Evolutionary conservation across 2,113 vertebrate genomes (phyloP).

Genomic region (Plectropomus leopardus): DNA sequence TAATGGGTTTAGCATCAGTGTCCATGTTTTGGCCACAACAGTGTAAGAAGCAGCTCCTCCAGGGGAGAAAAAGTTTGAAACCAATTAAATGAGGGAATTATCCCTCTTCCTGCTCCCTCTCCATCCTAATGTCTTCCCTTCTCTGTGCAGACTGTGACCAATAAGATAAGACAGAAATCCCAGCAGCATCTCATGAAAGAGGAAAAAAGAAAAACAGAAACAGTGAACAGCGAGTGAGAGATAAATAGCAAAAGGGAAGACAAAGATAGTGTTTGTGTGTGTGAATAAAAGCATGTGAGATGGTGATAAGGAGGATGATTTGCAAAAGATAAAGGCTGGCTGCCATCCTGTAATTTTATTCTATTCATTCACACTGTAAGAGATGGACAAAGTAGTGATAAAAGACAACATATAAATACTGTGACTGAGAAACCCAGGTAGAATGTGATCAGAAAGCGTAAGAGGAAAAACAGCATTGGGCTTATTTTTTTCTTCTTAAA

Average conservation of each 20-base stretch:
- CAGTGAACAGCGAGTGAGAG: background rate
- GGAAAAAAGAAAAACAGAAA: conserved; percentile 7
- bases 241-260: conserved; percentile 9
- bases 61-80: conserved; percentile 54
- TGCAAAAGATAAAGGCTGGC: conserved; percentile 41
- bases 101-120: conserved; percentile 26
- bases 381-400: conserved; percentile 35
- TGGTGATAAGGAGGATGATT: conserved; percentile 35
- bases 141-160: conserved; percentile 56
- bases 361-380: conserved; percentile 33
- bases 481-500: conserved; percentile 23
- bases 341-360: conserved; percentile 24
- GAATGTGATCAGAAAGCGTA: conserved; percentile 23
- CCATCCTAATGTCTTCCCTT: conserved; percentile 27
- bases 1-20: conserved; percentile 48
- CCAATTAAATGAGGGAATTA: conserved; percentile 63
- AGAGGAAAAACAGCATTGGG: background rate
- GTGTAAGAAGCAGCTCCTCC: conserved; percentile 31
- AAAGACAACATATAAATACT: conserved; percentile 45
- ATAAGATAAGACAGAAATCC: conserved; percentile 41
- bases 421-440: conserved; percentile 27
- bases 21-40: conserved; percentile 50
- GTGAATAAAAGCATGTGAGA: conserved; percentile 34
- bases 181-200: conserved; percentile 33
- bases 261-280: conserved; percentile 1